Conservation (phyloP, 1,140 invertebrate species). For the Monochamus saltuarius region DNA sequence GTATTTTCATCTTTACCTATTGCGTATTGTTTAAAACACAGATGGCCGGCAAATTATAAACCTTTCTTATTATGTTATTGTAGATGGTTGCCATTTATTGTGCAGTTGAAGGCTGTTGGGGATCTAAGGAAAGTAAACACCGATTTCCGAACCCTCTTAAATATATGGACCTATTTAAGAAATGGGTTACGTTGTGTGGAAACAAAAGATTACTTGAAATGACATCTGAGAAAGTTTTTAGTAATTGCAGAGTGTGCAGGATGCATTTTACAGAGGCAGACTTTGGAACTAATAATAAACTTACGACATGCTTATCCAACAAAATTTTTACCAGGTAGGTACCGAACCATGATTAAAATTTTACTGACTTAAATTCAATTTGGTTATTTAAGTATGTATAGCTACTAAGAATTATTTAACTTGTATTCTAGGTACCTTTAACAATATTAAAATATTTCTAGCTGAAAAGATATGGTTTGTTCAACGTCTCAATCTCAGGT, state of each 20-base stretch:
- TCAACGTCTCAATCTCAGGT: too few species aligned
- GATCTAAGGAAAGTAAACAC: constrained; percentile 5
- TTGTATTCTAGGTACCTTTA: too few species aligned
- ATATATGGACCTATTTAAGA: constrained; percentile 6
- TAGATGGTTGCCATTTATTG: too few species aligned
- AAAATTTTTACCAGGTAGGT: too few species aligned
- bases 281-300: constrained; percentile 8
- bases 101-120: too few species aligned
- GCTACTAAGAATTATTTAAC: neutral
- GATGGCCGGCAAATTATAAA: too few species aligned
- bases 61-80: too few species aligned
- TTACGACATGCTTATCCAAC: neutral
- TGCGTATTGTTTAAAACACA: too few species aligned
- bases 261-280: constrained; percentile 6
- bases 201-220: constrained; percentile 8
- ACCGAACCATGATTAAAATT: too few species aligned
- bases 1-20: too few species aligned
- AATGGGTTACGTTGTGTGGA: constrained; percentile 13
- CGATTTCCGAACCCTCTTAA: constrained; percentile 9
- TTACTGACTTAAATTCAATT: neutral
- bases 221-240: constrained; percentile 12
- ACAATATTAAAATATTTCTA: too few species aligned
- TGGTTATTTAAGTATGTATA: constrained; percentile 1
- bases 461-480: too few species aligned
- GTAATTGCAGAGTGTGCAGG: constrained; percentile 1